Evolutionary conservation across 2,113 vertebrate genomes (phyloP), one percentile per base, ranked within the genome.

Genomic region (Fulica atra): DNA sequence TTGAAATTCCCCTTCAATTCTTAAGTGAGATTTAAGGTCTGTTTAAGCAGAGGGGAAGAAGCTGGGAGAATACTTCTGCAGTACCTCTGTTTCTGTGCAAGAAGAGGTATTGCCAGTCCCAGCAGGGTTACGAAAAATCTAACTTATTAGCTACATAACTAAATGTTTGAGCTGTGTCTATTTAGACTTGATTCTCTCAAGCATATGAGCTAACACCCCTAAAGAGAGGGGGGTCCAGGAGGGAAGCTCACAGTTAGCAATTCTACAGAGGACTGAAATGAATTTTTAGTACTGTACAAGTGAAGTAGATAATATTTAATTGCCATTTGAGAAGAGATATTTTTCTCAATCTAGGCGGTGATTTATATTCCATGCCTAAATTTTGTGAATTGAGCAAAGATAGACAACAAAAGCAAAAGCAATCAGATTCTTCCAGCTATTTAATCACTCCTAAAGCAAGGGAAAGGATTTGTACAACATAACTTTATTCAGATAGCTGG

Each of bases 131-230:
- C 3, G 21, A 48, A 48, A 44, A 48, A 48, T 23, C 48, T 48
- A 48, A 48, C 48, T 48, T 48, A 48, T 48, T 48, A 48, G 23
- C 21, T 48, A 48, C 48, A 23, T 23, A 48, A 48, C 84, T 73
- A 71, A 94, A 94, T 28, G 82, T 33, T 71, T 71, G 81, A 83
- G 70, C 48, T 71, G 16, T 81, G 53, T 78, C 80, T 95, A 33
- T 65, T 90, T 80, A 71, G 84, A 92, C 65, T 65, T 84, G 69
- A 85, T 97, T 97, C 95, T 95, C 66, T 90, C 79, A 94, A 94
- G 76, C 65, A 53, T 40, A 53, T 78, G 85, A 94, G 88, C 84
- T 81, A 88, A 73, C 51, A 74, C 50, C 79, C 88, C 71, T 92
- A 77, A 84, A 44, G 73, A 81, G 21, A 92, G 16, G 31, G 29